Conservation (phyloP, 2,797 vertebrate genomes). For the Anabas testudineus region DNA sequence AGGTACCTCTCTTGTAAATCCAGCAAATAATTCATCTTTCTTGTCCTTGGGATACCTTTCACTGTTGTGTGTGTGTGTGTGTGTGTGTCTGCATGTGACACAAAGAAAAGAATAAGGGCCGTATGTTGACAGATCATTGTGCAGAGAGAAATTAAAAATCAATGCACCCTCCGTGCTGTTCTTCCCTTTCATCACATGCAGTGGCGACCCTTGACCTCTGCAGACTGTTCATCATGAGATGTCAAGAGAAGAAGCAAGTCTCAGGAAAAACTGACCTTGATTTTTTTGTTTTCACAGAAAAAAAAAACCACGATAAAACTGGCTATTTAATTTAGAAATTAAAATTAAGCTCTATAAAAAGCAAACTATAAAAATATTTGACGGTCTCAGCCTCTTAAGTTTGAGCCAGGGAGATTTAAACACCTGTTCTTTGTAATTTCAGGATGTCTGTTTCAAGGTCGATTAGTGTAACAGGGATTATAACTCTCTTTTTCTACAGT, state of each 20-base stretch:
- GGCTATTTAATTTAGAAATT: constrained; percentile 22
- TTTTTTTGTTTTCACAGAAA: neutral
- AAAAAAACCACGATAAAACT: constrained; percentile 14
- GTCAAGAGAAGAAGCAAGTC: constrained; percentile 2
- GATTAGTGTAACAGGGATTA: constrained; percentile 2
- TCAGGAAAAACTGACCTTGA: constrained; percentile 42
- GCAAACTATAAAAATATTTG: constrained; percentile 31
- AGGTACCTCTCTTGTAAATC: constrained; percentile 16
- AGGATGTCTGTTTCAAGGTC: constrained; percentile 25
- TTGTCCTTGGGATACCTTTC: constrained; percentile 46
- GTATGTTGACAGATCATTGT: constrained; percentile 46
- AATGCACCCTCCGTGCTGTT: constrained; percentile 43
- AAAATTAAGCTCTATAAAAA: constrained; percentile 10
- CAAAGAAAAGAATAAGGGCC: constrained; percentile 22
- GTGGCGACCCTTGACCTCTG: constrained; percentile 45
- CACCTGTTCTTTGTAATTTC: constrained; percentile 17
- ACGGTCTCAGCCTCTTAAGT: neutral
- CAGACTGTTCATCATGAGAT: constrained; percentile 50
- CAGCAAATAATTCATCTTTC: constrained; percentile 1
- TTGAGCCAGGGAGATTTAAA: constrained; percentile 15
- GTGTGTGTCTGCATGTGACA: constrained; percentile 1
- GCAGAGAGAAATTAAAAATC: constrained; percentile 69
- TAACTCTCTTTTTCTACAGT: neutral
- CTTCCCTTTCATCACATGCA: constrained; percentile 39
- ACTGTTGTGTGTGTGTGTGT: constrained; percentile 1